phyloP scores from a whole-genome alignment of 1,140 invertebrate genomes.

The Drosophila leontia region DNA sequence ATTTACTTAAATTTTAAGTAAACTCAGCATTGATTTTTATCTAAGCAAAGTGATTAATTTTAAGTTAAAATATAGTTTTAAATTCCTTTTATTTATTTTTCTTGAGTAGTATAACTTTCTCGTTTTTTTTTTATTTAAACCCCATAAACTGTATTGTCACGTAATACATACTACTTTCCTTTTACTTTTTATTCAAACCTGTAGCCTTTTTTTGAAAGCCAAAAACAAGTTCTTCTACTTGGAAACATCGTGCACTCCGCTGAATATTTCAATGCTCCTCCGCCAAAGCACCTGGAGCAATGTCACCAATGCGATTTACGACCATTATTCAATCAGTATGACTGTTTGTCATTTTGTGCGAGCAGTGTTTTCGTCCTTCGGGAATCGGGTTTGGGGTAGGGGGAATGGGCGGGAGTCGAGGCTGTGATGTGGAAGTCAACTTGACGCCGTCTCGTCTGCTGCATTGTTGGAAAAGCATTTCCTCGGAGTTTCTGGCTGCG shows the following conservation, averaged over 20 bases:
- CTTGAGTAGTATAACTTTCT: too few species aligned
- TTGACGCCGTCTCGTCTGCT: slow-evolving; percentile 81
- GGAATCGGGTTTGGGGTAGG: background rate
- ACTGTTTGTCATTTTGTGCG: slow-evolving; percentile 82
- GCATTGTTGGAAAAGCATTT: slow-evolving; percentile 76
- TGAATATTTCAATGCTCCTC: slow-evolving; percentile 19
- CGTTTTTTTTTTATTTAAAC: background rate
- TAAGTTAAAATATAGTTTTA: background rate
- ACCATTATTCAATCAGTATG: slow-evolving; percentile 83
- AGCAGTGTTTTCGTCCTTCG: slow-evolving; percentile 43
- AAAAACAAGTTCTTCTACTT: background rate
- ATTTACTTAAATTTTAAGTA: background rate
- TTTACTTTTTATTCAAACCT: slow-evolving; percentile 1
- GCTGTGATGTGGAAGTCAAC: slow-evolving; percentile 66
- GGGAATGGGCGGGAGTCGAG: slow-evolving; percentile 28
- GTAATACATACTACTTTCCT: background rate
- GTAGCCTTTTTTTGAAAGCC: slow-evolving; percentile 8
- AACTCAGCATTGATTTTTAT: background rate
- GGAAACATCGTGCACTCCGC: slow-evolving; percentile 7
- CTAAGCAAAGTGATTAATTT: background rate
- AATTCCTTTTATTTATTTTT: background rate
- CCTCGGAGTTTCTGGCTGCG: slow-evolving; percentile 39
- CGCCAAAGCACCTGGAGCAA: slow-evolving; percentile 41
- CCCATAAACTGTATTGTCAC: background rate
- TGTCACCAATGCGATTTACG: slow-evolving; percentile 82